Evolutionary conservation across 2,888 invertebrate species (phyloP), one percentile per base, ranked within the genome.

Genomic region (Acleris literana): DNA sequence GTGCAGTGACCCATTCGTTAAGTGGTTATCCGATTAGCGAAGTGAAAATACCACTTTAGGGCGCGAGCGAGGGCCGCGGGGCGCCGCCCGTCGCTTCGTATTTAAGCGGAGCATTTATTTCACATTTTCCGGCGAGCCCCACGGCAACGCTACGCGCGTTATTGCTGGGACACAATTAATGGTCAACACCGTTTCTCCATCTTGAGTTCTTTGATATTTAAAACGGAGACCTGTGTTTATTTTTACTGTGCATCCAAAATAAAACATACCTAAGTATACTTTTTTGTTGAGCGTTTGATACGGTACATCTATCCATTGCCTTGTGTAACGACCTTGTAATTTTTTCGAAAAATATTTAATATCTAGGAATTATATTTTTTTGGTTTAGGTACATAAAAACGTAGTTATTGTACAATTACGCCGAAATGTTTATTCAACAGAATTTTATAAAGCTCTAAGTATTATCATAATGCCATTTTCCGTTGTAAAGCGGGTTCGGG

Each of bases 11-110:
- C 93, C 92, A 92, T 92, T 92, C 92, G 92, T 91, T 90, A 92
- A 92, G 92, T 91, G 92, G 92, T 93, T 93, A 93, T 93, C 93
- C 93, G 93, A 93, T 93, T 93, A 93, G 93, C 89, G 92, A 93
- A 93, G 93, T 93, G 93, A 93, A 93, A 93, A 93, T 91, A 93
- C 93, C 93, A 93, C 93, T 93, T 93, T 93, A 81, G 92, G 91
- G 92, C 87, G 88, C 86, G 86, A 86, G 85, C 82, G 88, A 90
- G 87, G 79, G 87, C 89, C 87, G 87, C 89, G 87, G 88, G 71
- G 88, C 85, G 80, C 78, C 79, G 82, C 83, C 76, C 83, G 80
- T 68, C 81, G 84, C 90, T 91, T 89, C 86, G 84, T 84, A 88
- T 90, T 88, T 89, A 88, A 89, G 87, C 88, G 77, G 85, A 86